A percentile compares a stretch with the other conserved stretches of the same genome.
Conservation (phyloP, 2,888 invertebrate species). For the Macroteleia sp. region DNA sequence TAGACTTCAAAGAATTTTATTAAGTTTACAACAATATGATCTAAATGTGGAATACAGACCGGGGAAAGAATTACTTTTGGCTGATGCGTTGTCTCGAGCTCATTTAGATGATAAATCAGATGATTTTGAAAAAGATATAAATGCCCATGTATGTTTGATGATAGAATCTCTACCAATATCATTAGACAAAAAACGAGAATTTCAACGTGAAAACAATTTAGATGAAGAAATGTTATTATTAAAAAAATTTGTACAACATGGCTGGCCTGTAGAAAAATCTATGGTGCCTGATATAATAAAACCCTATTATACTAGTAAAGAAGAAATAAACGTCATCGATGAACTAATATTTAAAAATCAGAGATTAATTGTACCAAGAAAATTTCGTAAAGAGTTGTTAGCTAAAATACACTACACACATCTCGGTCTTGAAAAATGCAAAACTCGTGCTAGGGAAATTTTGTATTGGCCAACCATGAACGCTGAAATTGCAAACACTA, state of each 20-base stretch:
- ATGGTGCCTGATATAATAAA: conserved; percentile 42
- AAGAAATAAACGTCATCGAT: conserved; percentile 39
- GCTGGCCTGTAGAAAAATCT: conserved; percentile 68
- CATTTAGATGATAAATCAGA: conserved; percentile 12
- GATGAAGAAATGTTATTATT: conserved; percentile 55
- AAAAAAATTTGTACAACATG: conserved; percentile 60
- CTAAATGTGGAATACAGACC: conserved; percentile 42
- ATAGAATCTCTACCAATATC: conserved; percentile 4
- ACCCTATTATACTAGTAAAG: conserved; percentile 36
- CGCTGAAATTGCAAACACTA: not conserved
- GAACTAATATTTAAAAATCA: conserved; percentile 51
- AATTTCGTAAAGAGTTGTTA: conserved; percentile 63
- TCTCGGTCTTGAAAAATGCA: conserved; percentile 67
- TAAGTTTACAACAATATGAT: conserved; percentile 57
- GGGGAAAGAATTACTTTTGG: conserved; percentile 11
- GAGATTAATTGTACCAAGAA: conserved; percentile 64
- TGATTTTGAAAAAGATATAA: conserved; percentile 12
- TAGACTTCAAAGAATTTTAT: conserved; percentile 41
- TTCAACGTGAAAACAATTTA: conserved; percentile 13
- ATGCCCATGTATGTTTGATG: not conserved
- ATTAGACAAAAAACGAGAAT: conserved; percentile 3
- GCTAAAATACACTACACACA: conserved; percentile 69
- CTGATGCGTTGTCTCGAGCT: conserved; percentile 15
- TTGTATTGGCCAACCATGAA: conserved; percentile 70
- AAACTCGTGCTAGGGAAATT: conserved; percentile 63